Percentiles rank a stretch among this genome's conserved stretches.
These are phyloP conservation scores for Oreochromis tanganicae DNA, from an alignment of 2,113 vertebrate genomes.

Conservation along the genomic window DNA sequence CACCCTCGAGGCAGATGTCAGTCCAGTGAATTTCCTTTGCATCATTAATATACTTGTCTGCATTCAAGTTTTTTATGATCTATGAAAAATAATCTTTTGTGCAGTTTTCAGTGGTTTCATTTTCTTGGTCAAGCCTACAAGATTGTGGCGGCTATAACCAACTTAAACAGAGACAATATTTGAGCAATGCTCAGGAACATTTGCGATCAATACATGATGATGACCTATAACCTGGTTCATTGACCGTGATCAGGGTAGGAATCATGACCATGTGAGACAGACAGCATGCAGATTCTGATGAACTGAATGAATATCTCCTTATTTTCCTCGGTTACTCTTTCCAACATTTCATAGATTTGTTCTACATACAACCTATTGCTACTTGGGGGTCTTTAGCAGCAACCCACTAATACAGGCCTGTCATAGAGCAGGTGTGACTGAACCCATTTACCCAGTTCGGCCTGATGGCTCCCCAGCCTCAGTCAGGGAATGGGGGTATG, in stretches of 20 bases:
- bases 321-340: background rate
- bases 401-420: background rate
- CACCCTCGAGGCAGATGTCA: too few species aligned
- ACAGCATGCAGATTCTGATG: background rate
- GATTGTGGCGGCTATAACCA: background rate
- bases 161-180: background rate
- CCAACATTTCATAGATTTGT: background rate
- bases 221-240: background rate
- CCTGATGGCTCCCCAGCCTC: background rate
- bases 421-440: background rate
- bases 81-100: background rate
- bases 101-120: background rate
- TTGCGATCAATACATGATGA: background rate
- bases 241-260: background rate
- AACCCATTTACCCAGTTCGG: background rate
- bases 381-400: background rate
- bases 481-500: background rate
- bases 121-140: background rate
- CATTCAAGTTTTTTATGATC: background rate
- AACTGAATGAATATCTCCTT: background rate
- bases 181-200: background rate
- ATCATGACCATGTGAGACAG: background rate
- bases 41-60: background rate
- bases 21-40: too few species aligned
- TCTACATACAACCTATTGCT: background rate